Percentiles rank a stretch among this genome's conserved stretches.
phyloP scores from a whole-genome alignment of 2,888 invertebrate species.

The Drosophila gaucha region DNA sequence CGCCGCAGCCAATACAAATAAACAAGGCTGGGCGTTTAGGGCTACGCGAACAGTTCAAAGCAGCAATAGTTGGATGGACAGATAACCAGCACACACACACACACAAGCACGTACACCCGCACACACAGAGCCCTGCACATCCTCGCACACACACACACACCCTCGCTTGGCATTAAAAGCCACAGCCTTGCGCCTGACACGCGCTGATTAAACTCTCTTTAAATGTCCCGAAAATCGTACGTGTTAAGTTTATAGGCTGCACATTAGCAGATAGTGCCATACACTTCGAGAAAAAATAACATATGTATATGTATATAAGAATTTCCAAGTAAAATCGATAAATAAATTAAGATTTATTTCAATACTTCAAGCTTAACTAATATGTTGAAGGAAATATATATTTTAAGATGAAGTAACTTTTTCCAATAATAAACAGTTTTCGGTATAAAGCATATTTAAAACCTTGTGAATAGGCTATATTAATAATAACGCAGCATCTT shows the following conservation, averaged over 20 bases:
- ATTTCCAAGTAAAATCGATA: too few species aligned
- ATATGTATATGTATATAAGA: too few species aligned
- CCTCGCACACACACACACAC: conserved; percentile 17
- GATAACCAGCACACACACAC: conserved; percentile 33
- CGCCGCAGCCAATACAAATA: conserved; percentile 72
- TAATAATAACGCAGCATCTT: too few species aligned
- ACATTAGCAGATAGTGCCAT: conserved; percentile 11
- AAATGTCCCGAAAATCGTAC: conserved; percentile 36
- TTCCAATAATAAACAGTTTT: too few species aligned
- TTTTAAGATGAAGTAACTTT: too few species aligned
- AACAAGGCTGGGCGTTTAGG: conserved; percentile 42
- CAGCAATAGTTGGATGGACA: conserved; percentile 43
- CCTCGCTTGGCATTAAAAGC: conserved; percentile 18
- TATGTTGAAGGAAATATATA: too few species aligned
- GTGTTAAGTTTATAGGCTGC: conserved; percentile 37
- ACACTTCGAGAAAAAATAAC: conserved; percentile 13
- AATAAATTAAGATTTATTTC: too few species aligned
- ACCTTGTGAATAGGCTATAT: too few species aligned
- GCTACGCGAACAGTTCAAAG: conserved; percentile 19
- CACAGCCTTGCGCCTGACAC: conserved; percentile 36
- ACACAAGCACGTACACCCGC: conserved; percentile 9
- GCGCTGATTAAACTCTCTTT: conserved; percentile 71
- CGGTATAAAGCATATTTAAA: too few species aligned
- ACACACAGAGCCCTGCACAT: conserved; percentile 2
- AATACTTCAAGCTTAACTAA: too few species aligned